Evolutionary conservation across 2,113 vertebrate species (phyloP).

Genomic region (Elaphurus davidianus): DNA sequence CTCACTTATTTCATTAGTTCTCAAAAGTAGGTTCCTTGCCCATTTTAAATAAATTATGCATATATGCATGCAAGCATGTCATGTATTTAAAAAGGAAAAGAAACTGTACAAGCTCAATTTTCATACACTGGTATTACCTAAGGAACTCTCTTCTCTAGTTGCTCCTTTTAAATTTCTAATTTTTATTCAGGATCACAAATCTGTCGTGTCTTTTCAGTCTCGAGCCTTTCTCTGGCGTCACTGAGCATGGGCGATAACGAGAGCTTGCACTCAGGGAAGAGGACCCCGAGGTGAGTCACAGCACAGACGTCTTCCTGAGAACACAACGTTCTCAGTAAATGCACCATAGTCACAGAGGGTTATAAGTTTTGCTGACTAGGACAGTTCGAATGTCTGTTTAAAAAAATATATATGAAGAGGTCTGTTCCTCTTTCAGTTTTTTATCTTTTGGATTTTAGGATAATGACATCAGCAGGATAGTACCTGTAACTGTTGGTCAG

Average conservation of each 20-base stretch:
- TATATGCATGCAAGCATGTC: conserved; percentile 75
- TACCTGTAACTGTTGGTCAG: background rate
- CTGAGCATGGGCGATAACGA: conserved; percentile 93
- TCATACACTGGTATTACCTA: conserved; percentile 76
- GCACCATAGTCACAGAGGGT: background rate
- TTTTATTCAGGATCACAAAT: conserved; percentile 86
- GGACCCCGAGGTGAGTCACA: conserved; percentile 89
- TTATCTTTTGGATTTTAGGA: background rate
- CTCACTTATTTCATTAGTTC: too few relatives aligned
- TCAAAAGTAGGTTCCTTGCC: background rate
- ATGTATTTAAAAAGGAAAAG: background rate
- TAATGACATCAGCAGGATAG: background rate
- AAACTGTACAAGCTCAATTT: background rate
- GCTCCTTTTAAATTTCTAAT: conserved; percentile 77
- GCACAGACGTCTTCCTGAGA: background rate
- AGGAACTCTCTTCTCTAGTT: conserved; percentile 69
- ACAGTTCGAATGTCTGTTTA: background rate
- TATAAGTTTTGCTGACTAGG: background rate
- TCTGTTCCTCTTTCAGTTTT: background rate
- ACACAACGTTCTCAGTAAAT: accelerated
- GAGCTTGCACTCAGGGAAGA: conserved; percentile 93
- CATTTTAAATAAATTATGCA: background rate
- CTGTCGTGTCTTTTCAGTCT: conserved; percentile 93
- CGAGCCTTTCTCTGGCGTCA: conserved; percentile 95
- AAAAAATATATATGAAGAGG: background rate